Conservation (phyloP, 2,113 vertebrate species). For the Myanophis thanlyinensis region DNA sequence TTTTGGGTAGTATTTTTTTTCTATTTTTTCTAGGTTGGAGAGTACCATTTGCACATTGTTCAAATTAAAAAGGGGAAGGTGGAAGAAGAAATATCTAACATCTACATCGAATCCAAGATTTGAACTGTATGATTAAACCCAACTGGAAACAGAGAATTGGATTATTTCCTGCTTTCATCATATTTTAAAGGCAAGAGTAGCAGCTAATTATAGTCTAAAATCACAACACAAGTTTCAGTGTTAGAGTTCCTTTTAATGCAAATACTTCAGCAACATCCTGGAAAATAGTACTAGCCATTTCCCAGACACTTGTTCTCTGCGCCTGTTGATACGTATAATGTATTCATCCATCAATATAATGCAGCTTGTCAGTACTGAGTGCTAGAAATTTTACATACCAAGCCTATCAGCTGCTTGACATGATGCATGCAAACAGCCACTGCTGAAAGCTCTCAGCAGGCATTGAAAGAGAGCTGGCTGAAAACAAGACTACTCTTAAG, state of each 20-base stretch:
- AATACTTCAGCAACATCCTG: not conserved
- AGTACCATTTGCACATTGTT: accelerated
- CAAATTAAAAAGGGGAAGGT: not conserved
- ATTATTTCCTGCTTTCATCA: not conserved
- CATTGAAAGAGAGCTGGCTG: conserved; percentile 21
- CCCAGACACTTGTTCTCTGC: conserved; percentile 13
- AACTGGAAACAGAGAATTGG: not conserved
- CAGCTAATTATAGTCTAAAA: not conserved
- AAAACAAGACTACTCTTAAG: not conserved
- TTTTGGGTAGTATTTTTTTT: not conserved
- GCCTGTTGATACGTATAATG: conserved; percentile 24
- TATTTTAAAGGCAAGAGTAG: not conserved
- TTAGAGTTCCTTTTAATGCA: not conserved
- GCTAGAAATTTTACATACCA: conserved; percentile 25
- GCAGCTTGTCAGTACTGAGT: conserved; percentile 25
- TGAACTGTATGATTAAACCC: not conserved
- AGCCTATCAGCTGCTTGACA: not conserved
- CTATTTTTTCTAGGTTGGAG: not conserved
- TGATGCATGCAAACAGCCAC: conserved; percentile 4
- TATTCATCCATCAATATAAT: conserved; percentile 52
- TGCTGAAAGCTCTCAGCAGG: conserved; percentile 8
- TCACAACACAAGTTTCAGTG: not conserved
- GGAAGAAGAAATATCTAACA: not conserved
- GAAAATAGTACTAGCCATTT: not conserved
- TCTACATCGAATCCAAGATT: not conserved